Evolutionary conservation across 92 coral and sea anemone genomes (phyloP), one percentile per base, ranked within the genome.

Genomic region (Zoanthus sansibaricus): DNA sequence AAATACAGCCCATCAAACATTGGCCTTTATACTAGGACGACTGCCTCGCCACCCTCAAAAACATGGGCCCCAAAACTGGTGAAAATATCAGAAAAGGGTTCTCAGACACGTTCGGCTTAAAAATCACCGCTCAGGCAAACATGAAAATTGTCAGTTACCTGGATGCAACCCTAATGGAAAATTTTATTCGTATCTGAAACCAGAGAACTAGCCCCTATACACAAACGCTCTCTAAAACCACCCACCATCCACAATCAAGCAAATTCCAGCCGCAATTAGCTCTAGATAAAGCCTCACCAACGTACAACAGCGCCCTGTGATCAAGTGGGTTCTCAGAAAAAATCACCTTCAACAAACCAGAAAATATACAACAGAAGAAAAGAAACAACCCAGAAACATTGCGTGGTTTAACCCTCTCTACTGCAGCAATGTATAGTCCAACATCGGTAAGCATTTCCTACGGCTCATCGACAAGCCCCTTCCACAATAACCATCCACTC

Each of bases 321-420:
- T 37, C 42, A 37, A 37, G 42, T 4, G 42, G 74, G 45, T 31
- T 31, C 74, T 13, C 74, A 61, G 30, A 61, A 61, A 9, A 70
- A 70, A 21, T 49, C 54, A 49, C 54, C 54, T 49, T 49, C 54
- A 49, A 11, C 7, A 49, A 49, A 11, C 54, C 54, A 49, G 54
- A 49, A 49, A 49, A 49, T 49, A 49, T 3, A 49, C 54, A 49
- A 49, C 1, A 49, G 54, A 8, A 1, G 37, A 70, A 31, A 6
- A 70, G 37, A 70, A 20, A 70, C 74, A 70, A 37, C 74, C 74
- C 74, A 70, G 45, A 69, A 69, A 69, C 73, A 70, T 30, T 0
- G 0, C 6, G 69, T 61, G 69, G 47, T 70, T 31, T 37, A 70
- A 21, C 14, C 74, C 46, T 3, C 74, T 1, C 0, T 70, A 21